Conservation (phyloP, 1,140 invertebrate species). For the Formica exsecta region DNA sequence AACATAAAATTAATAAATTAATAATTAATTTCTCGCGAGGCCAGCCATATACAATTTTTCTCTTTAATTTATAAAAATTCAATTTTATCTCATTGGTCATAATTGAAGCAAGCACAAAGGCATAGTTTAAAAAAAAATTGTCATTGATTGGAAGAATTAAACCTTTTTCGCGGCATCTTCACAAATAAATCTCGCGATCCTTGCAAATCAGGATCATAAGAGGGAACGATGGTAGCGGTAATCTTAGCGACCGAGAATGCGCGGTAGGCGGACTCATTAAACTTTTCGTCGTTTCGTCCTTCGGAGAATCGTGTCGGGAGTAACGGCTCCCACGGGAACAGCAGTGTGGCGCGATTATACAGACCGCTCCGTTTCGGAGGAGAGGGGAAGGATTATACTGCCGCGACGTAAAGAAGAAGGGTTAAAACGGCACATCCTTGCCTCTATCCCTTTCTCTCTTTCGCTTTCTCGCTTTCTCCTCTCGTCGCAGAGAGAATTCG, state of each 20-base stretch:
- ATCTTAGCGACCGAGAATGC: conserved; percentile 67
- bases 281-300: conserved; percentile 85
- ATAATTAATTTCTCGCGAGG: too few relatives aligned
- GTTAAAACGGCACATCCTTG: conserved; percentile 66
- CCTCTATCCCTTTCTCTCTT: not conserved
- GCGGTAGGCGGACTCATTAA: conserved; percentile 81
- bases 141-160: not conserved
- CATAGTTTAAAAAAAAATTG: not conserved
- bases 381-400: conserved; percentile 69
- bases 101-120: not conserved
- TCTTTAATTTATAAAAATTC: not conserved
- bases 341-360: conserved; percentile 81
- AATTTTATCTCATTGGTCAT: not conserved
- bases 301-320: conserved; percentile 76
- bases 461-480: not conserved
- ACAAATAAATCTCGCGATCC: not conserved
- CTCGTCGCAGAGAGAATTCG: conserved; percentile 60
- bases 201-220: conserved; percentile 34
- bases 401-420: conserved; percentile 70
- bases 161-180: not conserved
- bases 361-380: conserved; percentile 54
- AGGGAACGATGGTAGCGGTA: conserved; percentile 53
- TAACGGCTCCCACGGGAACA: conserved; percentile 79
- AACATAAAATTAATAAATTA: not conserved
- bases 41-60: not conserved